Base-by-base conservation (phyloP, 2,888 invertebrate species). In the Agrilus biguttatus region DNA sequence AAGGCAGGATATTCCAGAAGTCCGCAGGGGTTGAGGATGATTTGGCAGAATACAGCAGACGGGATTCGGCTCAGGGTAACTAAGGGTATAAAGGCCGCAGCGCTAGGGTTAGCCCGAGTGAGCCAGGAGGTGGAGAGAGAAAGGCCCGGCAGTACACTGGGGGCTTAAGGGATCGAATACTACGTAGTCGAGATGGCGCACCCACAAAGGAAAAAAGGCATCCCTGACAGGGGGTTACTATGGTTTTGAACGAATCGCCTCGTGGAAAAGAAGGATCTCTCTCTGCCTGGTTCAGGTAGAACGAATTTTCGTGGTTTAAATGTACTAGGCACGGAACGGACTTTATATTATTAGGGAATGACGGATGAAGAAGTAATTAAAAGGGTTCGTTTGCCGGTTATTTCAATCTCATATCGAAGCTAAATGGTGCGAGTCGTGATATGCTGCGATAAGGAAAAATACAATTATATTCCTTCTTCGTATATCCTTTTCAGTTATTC, bases 1-100 rank as follows among this genome's bases (percentile, higher is more conserved):
- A 47, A 53, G 54, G 58, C 50, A 53, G 60, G 57, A 58, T 60
- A 60, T 59, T 57, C 59, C 57, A 56, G 57, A 60, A 59, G 60
- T 60, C 59, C 57, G 56, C 55, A 56, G 62, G 54, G 62, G 61
- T 60, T 59, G 58, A 60, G 65, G 63, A 64, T 63, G 65, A 65
- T 65, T 65, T 62, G 63, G 63, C 62, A 64, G 58, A 62, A 63
- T 63, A 59, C 60, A 59, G 57, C 56, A 50, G 53, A 52, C 55
- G 55, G 59, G 56, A 58, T 56, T 58, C 59, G 55, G 57, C 53
- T 55, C 58, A 57, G 59, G 58, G 59, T 57, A 57, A 57, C 55
- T 54, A 52, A 57, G 59, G 60, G 58, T 59, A 59, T 59, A 60
- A 62, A 62, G 59, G 58, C 59, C 50, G 55, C 50, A 53, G 44